These are phyloP conservation scores for Parotocinclus haroldoi DNA, from an alignment of 2,797 vertebrate species.

Conservation along the genomic window DNA sequence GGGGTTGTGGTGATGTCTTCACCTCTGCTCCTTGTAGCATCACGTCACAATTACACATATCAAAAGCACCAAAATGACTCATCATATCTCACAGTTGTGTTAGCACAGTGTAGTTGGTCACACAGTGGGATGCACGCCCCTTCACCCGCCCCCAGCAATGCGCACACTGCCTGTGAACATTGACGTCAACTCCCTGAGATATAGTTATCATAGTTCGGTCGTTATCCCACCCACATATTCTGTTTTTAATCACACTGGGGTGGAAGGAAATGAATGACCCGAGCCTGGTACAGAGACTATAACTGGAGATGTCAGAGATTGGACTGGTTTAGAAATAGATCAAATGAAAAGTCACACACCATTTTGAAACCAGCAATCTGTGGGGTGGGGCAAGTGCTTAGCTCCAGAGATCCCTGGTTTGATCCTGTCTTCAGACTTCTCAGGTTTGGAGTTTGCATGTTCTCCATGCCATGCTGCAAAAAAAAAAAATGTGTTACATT, in stretches of 20 bases:
- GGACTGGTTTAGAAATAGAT: neutral
- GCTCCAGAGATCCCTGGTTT: too few species aligned
- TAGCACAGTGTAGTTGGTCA: constrained; percentile 33
- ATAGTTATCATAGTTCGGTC: constrained; percentile 4
- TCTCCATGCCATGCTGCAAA: too few species aligned
- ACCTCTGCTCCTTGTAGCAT: constrained; percentile 64
- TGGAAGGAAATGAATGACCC: constrained; percentile 12
- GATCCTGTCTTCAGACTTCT: too few species aligned
- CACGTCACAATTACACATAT: constrained; percentile 78
- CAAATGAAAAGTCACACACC: neutral
- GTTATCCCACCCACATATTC: constrained; percentile 2
- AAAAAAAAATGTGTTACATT: too few species aligned
- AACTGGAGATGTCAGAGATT: neutral
- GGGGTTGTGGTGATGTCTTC: constrained; percentile 19
- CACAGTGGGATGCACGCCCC: neutral
- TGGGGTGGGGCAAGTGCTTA: too few species aligned
- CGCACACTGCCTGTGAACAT: constrained; percentile 3
- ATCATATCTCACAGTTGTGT: constrained; percentile 22
- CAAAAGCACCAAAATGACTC: constrained; percentile 83
- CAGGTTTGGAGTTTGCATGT: too few species aligned
- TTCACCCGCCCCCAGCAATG: constrained; percentile 22
- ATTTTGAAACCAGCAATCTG: neutral
- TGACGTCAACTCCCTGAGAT: constrained; percentile 17
- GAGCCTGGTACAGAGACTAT: neutral
- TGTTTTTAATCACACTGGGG: constrained; percentile 6